Evolutionary conservation across 2,888 invertebrate species (phyloP).

Genomic region (Bimastos eiseni): DNA sequence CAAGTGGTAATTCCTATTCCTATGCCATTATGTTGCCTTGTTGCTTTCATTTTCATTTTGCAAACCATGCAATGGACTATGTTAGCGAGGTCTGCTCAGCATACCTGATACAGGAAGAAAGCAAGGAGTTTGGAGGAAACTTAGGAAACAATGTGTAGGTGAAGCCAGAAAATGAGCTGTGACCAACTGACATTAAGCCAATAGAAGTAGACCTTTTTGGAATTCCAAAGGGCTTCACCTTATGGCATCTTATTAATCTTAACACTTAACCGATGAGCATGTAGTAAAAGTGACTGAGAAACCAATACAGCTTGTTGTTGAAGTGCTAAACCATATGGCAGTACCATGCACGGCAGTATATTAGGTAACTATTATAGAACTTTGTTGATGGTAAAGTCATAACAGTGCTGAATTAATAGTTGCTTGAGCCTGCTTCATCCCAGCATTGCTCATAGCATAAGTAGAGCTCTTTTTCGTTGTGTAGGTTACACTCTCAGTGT

Average conservation of each 20-base stretch:
- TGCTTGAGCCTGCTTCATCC: not conserved
- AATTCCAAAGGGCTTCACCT: not conserved
- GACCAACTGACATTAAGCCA: not conserved
- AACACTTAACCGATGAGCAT: too few species aligned
- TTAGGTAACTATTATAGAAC: not conserved
- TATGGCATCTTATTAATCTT: not conserved
- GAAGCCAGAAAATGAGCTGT: not conserved
- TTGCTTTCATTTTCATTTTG: not conserved
- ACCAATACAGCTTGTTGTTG: too few species aligned
- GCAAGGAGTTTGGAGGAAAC: not conserved
- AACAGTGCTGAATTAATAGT: not conserved
- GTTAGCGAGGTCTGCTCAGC: not conserved
- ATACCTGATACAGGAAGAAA: not conserved
- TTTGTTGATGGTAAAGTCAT: not conserved
- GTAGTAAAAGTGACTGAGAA: too few species aligned
- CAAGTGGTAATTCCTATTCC: slow-evolving; percentile 46
- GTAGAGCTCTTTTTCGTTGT: not conserved
- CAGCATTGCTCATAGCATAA: not conserved
- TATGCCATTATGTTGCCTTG: not conserved
- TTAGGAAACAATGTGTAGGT: not conserved
- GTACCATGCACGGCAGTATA: not conserved
- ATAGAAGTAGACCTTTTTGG: not conserved
- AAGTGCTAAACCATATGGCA: too few species aligned
- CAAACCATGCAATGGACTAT: not conserved
- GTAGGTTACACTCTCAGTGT: slow-evolving; percentile 57